Percentiles rank a stretch among this genome's conserved stretches.
phyloP scores from a whole-genome alignment of 2,113 vertebrate species.

The Pachycephala philippinensis region DNA sequence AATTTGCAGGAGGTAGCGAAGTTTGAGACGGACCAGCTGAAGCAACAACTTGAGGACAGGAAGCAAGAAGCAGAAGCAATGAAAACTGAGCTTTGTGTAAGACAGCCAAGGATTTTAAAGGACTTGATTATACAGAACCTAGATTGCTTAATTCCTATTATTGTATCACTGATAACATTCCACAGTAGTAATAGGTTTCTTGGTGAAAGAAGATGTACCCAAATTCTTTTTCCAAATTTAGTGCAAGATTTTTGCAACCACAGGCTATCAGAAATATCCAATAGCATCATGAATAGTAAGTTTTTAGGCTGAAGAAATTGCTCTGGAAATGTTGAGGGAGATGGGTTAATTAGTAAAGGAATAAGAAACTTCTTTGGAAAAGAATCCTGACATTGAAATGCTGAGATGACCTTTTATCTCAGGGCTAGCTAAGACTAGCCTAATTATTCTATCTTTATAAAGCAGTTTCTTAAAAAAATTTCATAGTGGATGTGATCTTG shows the following conservation, averaged over 20 bases:
- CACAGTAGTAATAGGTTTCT: background rate
- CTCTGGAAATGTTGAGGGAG: background rate
- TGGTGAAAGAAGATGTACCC: background rate
- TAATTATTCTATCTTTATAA: background rate
- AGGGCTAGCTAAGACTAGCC: background rate
- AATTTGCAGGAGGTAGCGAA: conserved; percentile 89
- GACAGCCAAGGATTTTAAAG: background rate
- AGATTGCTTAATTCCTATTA: background rate
- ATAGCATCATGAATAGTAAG: background rate
- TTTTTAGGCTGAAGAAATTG: background rate
- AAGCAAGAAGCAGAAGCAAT: conserved; percentile 77
- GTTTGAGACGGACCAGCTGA: conserved; percentile 86
- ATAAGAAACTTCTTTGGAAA: background rate
- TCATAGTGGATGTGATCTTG: background rate
- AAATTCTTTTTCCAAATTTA: background rate
- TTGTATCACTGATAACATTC: background rate
- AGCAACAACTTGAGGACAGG: conserved; percentile 78
- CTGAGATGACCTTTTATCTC: background rate
- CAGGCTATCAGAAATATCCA: background rate
- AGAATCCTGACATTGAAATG: background rate
- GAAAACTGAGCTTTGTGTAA: conserved; percentile 79
- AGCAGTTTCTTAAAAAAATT: background rate
- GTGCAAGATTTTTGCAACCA: background rate
- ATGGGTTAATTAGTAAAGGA: background rate
- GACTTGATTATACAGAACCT: background rate